Evolutionary conservation across 1,140 invertebrate species (phyloP).

Genomic region (Cecropterus lyciades): DNA sequence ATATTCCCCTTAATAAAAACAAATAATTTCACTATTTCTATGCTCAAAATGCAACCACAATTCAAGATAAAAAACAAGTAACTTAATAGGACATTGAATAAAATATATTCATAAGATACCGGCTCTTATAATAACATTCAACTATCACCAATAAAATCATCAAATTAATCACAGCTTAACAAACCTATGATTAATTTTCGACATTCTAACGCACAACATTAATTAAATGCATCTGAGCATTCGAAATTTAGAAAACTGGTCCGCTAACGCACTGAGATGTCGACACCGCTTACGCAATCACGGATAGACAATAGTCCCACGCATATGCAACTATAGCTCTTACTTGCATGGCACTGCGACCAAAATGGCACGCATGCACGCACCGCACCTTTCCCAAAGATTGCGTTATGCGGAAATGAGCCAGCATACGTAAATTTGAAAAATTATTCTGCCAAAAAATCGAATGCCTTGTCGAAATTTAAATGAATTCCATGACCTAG

Average conservation of each 20-base stretch:
- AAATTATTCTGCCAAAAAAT: conserved; percentile 15
- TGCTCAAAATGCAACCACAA: no score
- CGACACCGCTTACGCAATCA: conserved; percentile 27
- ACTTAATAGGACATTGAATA: no score
- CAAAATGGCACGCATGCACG: conserved; percentile 14
- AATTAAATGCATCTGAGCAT: conserved; percentile 34
- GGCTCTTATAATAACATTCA: no score
- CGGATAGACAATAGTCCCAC: conserved; percentile 15
- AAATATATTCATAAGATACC: no score
- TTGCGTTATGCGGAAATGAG: conserved; percentile 25
- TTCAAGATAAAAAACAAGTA: no score
- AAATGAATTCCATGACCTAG: not conserved
- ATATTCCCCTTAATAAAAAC: no score
- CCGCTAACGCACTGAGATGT: conserved; percentile 26
- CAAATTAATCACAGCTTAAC: no score
- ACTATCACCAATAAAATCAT: no score
- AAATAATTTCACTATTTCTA: no score
- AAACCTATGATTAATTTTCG: conserved; percentile 17
- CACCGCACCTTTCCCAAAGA: conserved; percentile 32
- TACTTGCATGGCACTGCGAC: not conserved
- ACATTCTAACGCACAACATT: conserved; percentile 16
- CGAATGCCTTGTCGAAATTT: conserved; percentile 1
- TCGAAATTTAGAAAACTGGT: conserved; percentile 35
- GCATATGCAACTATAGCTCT: conserved; percentile 15
- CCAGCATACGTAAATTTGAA: conserved; percentile 12